A percentile compares a stretch with the other conserved stretches of the same genome.
Conservation (phyloP, 2,888 invertebrate genomes). For the Drosophila putrida region DNA sequence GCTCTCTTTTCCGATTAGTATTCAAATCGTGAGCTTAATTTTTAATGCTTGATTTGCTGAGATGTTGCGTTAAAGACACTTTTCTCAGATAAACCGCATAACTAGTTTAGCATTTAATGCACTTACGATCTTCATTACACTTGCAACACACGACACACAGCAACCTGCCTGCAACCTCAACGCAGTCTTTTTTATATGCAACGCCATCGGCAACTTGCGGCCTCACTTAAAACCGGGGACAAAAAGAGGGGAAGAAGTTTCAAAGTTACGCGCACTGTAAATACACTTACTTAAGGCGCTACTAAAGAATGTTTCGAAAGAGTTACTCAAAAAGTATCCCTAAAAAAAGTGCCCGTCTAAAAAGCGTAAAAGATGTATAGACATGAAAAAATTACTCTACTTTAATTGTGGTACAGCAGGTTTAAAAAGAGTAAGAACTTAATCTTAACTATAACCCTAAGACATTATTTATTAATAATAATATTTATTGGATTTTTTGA, state of each 20-base stretch:
- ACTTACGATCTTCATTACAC: constrained; percentile 23
- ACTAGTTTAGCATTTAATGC: constrained; percentile 43
- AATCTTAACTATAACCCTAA: no score
- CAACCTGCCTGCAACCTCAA: constrained; percentile 5
- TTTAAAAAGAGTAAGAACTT: no score
- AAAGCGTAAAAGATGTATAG: no score
- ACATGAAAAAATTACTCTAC: no score
- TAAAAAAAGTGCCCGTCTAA: no score
- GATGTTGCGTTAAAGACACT: constrained; percentile 3
- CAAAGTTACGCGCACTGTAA: background rate
- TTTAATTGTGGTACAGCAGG: no score
- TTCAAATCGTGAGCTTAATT: background rate
- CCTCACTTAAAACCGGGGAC: constrained; percentile 36
- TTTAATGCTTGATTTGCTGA: background rate
- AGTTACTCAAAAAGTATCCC: no score
- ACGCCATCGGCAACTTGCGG: constrained; percentile 26
- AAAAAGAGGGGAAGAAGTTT: background rate
- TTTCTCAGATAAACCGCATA: constrained; percentile 13
- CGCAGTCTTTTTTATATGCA: constrained; percentile 35
- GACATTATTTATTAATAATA: no score
- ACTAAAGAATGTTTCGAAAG: no score
- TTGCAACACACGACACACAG: constrained; percentile 10
- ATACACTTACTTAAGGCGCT: background rate
- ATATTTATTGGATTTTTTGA: no score
- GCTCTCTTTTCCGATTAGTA: no score